Conservation (phyloP, 1,140 invertebrate species). For the Colletes latitarsis region DNA sequence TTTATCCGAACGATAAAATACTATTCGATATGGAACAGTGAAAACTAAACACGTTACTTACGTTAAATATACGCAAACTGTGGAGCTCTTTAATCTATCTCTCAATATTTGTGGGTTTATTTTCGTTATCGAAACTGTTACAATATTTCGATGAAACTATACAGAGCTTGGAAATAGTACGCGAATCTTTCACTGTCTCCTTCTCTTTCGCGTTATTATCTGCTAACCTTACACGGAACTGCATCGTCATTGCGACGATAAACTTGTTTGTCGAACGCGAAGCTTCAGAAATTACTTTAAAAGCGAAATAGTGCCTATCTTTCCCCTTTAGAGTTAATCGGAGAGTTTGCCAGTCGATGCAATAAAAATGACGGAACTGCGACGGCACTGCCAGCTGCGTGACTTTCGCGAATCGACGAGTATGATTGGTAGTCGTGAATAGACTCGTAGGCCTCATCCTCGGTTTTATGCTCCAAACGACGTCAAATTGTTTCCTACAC, state of each 20-base stretch:
- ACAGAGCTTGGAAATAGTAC: too few species aligned
- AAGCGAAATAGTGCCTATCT: neutral
- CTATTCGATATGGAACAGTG: too few species aligned
- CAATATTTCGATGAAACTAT: too few species aligned
- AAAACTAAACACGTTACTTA: too few species aligned
- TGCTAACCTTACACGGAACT: neutral
- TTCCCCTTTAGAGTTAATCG: neutral
- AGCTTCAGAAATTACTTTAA: conserved; percentile 38
- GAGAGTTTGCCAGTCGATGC: conserved; percentile 13
- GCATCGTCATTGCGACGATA: neutral
- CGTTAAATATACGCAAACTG: too few species aligned
- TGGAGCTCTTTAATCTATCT: too few species aligned
- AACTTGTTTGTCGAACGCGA: neutral
- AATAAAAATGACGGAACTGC: conserved; percentile 28
- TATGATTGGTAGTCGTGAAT: conserved; percentile 11
- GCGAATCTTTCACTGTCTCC: too few species aligned
- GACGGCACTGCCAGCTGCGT: conserved; percentile 48
- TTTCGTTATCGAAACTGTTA: too few species aligned
- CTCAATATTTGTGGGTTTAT: too few species aligned
- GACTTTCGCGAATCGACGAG: conserved; percentile 41
- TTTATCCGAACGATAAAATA: too few species aligned
- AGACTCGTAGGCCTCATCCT: neutral
- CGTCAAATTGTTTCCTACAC: conserved; percentile 5
- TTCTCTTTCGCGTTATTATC: neutral
- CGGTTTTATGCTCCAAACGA: neutral